Base-by-base conservation (phyloP, 2,113 vertebrate genomes). In the Galemys pyrenaicus region DNA sequence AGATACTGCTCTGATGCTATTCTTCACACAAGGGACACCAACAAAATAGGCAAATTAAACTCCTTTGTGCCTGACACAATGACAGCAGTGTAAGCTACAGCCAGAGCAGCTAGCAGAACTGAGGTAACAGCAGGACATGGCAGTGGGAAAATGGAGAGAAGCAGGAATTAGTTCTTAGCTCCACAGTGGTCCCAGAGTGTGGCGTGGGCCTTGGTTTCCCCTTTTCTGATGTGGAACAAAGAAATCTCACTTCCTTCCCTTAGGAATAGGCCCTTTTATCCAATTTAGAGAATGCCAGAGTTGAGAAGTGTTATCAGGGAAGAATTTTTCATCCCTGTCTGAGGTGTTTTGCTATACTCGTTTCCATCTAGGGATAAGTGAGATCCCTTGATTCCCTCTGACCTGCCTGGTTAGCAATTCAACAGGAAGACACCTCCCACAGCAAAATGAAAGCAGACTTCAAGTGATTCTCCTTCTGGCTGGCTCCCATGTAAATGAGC, bases 401-500 rank as follows among this genome's bases (percentile, higher is more conserved):
- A 96, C 94, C 95, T 97, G 79, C 54, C 75, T 94, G 80, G 89
- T 87, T 95, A 96, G 89, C 83, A 71, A 93, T 87, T 95, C 92
- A 95, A 90, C 73, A 94, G 94, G 89, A 97, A 97, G 96, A 96
- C 67, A 96, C 81, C 92, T 78, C 80, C 94, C 87, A 93, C 9
- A 0, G 58, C 39, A 95, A 95, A 96, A 95, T 81, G 77, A 93
- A 96, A 93, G 92, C 60, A 95, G 91, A 96, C 79, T 87, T 94
- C 83, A 95, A 95, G 91, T 22, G 1, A 5, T 84, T 96, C 92
- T 92, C 56, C 77, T 81, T 83, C 95, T 93, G 96, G 94, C 89
- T 94, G 93, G 93, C 93, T 96, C 93, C 85, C 51, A 96, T 93
- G 93, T 93, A 96, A 96, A 97, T 95, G 89, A 97, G 92, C 90